Evolutionary conservation across 1,140 invertebrate species (phyloP).

Genomic region (Agrypnia vestita): DNA sequence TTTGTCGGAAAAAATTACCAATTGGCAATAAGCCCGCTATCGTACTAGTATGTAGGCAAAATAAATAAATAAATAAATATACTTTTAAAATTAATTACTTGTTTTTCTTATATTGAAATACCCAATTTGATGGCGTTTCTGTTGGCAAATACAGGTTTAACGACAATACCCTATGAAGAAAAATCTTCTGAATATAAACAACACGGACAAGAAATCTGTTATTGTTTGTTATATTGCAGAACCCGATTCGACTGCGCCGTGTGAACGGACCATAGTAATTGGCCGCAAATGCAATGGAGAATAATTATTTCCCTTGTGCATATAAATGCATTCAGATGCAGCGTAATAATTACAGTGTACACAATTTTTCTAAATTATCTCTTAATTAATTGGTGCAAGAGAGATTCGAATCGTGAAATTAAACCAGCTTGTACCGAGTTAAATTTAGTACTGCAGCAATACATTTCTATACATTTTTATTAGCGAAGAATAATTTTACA

Average conservation of each 20-base stretch:
- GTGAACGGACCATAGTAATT: slow-evolving; percentile 35
- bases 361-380: slow-evolving; percentile 23
- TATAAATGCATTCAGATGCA: slow-evolving; percentile 27
- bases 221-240: slow-evolving; percentile 12
- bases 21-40: too few species aligned
- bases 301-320: slow-evolving; percentile 22
- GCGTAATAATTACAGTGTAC: slow-evolving; percentile 7
- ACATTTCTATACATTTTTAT: too few species aligned
- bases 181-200: neutral
- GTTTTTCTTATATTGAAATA: too few species aligned
- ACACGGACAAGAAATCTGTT: neutral
- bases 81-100: too few species aligned
- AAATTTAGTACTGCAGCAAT: neutral
- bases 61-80: too few species aligned
- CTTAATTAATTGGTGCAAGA: slow-evolving; percentile 4
- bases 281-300: slow-evolving; percentile 17
- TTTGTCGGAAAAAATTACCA: too few species aligned
- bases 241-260: slow-evolving; percentile 15
- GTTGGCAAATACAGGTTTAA: too few species aligned
- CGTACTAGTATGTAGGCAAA: too few species aligned
- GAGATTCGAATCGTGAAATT: slow-evolving; percentile 19
- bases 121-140: too few species aligned
- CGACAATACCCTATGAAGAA: neutral
- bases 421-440: neutral
- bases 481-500: too few species aligned